A percentile compares a stretch with the other conserved stretches of the same genome.
These are phyloP conservation scores for Nymphalis io DNA, from an alignment of 1,140 invertebrate genomes.

Conservation along the genomic window DNA sequence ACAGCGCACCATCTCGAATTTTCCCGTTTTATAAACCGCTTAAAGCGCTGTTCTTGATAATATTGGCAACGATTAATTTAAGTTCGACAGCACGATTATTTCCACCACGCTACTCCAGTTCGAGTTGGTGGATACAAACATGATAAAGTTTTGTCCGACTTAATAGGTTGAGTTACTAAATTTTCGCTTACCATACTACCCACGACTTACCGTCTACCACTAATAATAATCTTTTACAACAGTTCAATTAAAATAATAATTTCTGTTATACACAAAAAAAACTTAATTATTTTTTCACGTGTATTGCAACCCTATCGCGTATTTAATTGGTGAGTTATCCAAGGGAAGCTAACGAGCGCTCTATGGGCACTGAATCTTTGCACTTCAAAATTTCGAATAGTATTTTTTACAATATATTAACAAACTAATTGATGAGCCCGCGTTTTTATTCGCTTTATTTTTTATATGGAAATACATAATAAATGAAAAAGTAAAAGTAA, in stretches of 20 bases:
- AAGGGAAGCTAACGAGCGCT: slow-evolving; percentile 7
- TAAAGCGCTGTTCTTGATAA: not conserved
- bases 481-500: not conserved
- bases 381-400: slow-evolving; percentile 6
- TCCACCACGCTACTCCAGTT: too few species aligned
- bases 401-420: slow-evolving; percentile 10
- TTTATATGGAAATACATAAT: not conserved
- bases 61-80: not conserved
- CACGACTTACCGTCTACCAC: too few species aligned
- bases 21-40: not conserved
- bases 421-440: not conserved
- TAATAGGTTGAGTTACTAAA: too few species aligned
- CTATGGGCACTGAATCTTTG: not conserved
- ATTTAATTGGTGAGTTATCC: slow-evolving; percentile 9
- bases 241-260: not conserved
- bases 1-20: slow-evolving; percentile 3
- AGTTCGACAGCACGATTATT: not conserved
- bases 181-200: too few species aligned
- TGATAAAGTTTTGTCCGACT: too few species aligned
- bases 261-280: not conserved
- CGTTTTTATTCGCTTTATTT: not conserved
- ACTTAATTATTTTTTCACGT: not conserved
- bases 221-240: too few species aligned
- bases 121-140: too few species aligned
- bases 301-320: not conserved